phyloP scores from a whole-genome alignment of 2,888 invertebrate species.

The Pristionchus fissidentatus region DNA sequence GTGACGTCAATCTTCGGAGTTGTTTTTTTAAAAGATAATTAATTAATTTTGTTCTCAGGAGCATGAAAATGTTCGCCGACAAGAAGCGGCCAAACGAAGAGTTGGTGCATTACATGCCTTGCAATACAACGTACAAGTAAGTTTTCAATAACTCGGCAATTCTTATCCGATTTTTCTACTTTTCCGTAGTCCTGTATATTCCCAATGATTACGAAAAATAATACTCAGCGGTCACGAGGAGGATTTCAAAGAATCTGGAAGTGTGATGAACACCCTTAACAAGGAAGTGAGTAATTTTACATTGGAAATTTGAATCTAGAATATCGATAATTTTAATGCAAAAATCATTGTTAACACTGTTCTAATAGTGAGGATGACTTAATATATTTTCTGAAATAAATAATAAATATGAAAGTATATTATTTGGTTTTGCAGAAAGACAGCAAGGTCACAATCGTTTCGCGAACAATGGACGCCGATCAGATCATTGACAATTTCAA shows the following conservation, averaged over 20 bases:
- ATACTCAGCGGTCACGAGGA: background rate
- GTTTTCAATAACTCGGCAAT: background rate
- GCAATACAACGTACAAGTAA: background rate
- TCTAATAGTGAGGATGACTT: too few species aligned
- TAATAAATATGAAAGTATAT: too few species aligned
- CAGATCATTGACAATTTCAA: background rate
- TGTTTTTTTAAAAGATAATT: too few species aligned
- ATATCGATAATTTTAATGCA: too few species aligned
- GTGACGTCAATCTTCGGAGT: too few species aligned
- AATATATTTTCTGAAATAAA: too few species aligned
- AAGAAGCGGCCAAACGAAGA: background rate
- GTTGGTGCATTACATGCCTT: slow-evolving; percentile 12
- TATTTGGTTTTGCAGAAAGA: background rate
- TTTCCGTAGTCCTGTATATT: too few species aligned
- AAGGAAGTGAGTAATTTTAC: too few species aligned
- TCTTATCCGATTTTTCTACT: too few species aligned
- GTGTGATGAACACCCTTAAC: background rate
- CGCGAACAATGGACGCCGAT: background rate
- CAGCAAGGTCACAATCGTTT: slow-evolving; percentile 4
- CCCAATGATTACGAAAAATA: background rate
- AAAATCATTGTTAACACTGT: too few species aligned
- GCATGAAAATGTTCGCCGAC: background rate
- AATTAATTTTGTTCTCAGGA: background rate
- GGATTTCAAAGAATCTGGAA: background rate
- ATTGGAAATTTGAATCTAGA: too few species aligned